Conservation (phyloP, 1,140 invertebrate species). For the Pararge aegeria region DNA sequence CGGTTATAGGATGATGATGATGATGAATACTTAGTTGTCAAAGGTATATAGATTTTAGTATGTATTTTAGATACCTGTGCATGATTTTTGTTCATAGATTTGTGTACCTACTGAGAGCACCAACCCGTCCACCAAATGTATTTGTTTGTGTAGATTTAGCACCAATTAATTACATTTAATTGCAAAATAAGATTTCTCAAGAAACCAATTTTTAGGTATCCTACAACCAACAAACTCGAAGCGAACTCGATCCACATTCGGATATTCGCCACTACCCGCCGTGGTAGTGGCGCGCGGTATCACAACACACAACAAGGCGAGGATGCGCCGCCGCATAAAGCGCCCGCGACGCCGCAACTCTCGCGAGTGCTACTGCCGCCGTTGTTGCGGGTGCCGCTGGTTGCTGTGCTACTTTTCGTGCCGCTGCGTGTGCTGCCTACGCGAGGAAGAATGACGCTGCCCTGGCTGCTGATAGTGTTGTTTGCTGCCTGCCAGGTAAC, state of each 20-base stretch:
- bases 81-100: no score
- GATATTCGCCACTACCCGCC: background rate
- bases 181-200: no score
- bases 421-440: constrained; percentile 36
- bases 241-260: background rate
- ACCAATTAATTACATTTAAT: no score
- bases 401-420: constrained; percentile 45
- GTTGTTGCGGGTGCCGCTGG: constrained; percentile 41
- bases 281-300: background rate
- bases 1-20: no score
- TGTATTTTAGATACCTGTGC: no score
- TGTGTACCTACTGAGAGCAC: no score
- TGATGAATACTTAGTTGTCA: no score
- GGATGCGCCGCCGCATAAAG: constrained; percentile 46
- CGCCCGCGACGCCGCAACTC: constrained; percentile 11
- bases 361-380: constrained; percentile 47
- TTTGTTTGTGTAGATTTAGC: no score
- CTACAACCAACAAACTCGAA: no score
- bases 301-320: background rate
- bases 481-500: constrained; percentile 1
- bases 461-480: constrained; percentile 6
- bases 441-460: background rate
- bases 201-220: background rate
- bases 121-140: no score
- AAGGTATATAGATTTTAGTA: no score